phyloP scores from a whole-genome alignment of 1,140 invertebrate genomes.

The Tribolium castaneum region DNA sequence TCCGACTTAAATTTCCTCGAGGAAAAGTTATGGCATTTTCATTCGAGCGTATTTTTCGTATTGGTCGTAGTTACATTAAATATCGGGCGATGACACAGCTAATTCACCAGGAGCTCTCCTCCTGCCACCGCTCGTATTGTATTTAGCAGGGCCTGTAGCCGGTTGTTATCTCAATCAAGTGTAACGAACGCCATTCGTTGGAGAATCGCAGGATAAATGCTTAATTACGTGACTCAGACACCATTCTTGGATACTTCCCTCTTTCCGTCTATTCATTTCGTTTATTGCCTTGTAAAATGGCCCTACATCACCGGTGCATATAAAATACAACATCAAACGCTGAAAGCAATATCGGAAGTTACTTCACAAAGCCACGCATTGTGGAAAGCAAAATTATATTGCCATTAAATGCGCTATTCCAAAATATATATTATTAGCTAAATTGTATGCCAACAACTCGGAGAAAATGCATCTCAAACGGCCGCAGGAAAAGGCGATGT shows the following conservation, averaged over 20 bases:
- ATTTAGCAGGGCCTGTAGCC: slow-evolving; percentile 36
- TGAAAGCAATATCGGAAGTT: neutral
- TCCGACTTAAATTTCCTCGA: slow-evolving; percentile 18
- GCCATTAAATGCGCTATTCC: neutral
- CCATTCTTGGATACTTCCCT: slow-evolving; percentile 39
- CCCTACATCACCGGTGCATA: slow-evolving; percentile 9
- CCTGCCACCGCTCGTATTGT: slow-evolving; percentile 15
- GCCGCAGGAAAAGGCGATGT: neutral
- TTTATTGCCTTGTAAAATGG: slow-evolving; percentile 28
- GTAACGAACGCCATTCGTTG: slow-evolving; percentile 47
- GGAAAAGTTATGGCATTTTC: slow-evolving; percentile 26
- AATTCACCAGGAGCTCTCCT: slow-evolving; percentile 12
- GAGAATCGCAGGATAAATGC: slow-evolving; percentile 53
- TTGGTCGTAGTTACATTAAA: slow-evolving; percentile 27
- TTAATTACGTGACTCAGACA: slow-evolving; percentile 54
- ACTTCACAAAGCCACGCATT: neutral
- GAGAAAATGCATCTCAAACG: neutral
- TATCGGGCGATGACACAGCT: slow-evolving; percentile 28
- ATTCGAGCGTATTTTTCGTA: slow-evolving; percentile 17
- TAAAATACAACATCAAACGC: slow-evolving; percentile 11
- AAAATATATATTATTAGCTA: neutral
- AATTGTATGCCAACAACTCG: neutral
- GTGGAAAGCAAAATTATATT: neutral
- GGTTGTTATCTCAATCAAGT: slow-evolving; percentile 51
- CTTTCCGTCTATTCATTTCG: slow-evolving; percentile 33